A percentile compares a stretch with the other conserved stretches of the same genome.
Evolutionary conservation across 92 coral and sea anemone species (phyloP).

Genomic region (Chrysogorgia sp.): DNA sequence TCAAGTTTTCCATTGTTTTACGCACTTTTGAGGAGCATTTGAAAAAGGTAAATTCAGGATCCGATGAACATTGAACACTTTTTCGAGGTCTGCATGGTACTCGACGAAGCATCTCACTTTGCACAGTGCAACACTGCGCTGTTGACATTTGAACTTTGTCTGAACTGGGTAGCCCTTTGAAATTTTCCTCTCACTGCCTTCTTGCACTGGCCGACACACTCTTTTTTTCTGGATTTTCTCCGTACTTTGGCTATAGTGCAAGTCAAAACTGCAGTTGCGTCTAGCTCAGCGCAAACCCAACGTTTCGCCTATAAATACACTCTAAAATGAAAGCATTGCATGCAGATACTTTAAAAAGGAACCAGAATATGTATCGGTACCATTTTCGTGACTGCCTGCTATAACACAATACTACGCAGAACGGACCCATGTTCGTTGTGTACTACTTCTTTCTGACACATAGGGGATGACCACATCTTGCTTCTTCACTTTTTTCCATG

Average conservation of each 20-base stretch:
- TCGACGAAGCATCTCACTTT: no score
- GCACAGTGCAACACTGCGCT: conserved; percentile 64
- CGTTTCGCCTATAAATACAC: no score
- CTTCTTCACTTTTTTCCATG: conserved; percentile 28
- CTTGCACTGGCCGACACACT: conserved; percentile 53
- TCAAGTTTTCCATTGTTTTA: no score
- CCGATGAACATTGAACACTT: no score
- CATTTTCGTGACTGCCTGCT: conserved; percentile 58
- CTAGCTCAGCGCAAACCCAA: conserved; percentile 47
- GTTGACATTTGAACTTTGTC: conserved; percentile 50
- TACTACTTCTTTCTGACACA: conserved; percentile 46
- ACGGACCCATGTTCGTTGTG: no score
- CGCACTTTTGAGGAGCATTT: no score
- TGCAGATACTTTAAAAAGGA: conserved; percentile 47
- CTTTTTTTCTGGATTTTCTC: conserved; percentile 44
- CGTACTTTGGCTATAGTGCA: conserved; percentile 48
- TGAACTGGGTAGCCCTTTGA: conserved; percentile 55
- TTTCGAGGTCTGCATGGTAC: no score
- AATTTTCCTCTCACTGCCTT: conserved; percentile 41
- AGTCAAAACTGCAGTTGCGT: conserved; percentile 43
- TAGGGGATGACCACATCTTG: conserved; percentile 45
- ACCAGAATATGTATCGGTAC: conserved; percentile 68
- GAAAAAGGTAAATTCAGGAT: no score
- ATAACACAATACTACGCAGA: conserved; percentile 47
- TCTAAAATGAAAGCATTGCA: no score